Conservation (phyloP, 2,797 vertebrate species). For the Sebastes glaucus region DNA sequence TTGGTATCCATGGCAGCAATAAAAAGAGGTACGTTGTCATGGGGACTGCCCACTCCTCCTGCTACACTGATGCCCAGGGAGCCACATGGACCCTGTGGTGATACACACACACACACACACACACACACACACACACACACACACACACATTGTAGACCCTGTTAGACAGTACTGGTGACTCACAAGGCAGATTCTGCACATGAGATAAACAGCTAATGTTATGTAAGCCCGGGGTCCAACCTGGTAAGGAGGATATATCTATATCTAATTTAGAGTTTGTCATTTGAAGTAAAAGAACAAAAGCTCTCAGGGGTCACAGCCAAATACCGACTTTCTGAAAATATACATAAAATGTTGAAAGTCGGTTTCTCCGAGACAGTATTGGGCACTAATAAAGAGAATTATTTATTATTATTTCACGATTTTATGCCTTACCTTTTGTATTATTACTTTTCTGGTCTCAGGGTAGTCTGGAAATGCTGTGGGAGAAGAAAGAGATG, state of each 20-base stretch:
- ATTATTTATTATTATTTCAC: background rate
- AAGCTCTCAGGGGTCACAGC: background rate
- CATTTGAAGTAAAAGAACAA: background rate
- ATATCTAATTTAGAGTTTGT: background rate
- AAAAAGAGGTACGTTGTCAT: conserved; percentile 90
- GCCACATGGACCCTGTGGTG: conserved; percentile 83
- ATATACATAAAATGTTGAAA: background rate
- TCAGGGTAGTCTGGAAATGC: conserved; percentile 38
- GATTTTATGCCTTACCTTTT: conserved; percentile 59
- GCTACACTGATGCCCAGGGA: conserved; percentile 90
- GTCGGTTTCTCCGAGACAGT: no score
- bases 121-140: background rate
- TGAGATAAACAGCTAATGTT: background rate
- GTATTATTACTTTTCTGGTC: conserved; percentile 60
- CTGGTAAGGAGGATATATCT: background rate
- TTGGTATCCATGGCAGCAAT: conserved; percentile 92
- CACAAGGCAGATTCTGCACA: conserved; percentile 9
- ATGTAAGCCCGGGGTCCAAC: background rate
- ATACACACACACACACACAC: background rate
- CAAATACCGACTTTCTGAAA: background rate
- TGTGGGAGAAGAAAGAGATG: conserved; percentile 2
- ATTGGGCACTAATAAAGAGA: background rate
- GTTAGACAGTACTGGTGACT: conserved; percentile 8
- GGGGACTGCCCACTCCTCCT: conserved; percentile 89
- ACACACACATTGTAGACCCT: background rate